A percentile compares a stretch with the other conserved stretches of the same genome.
phyloP scores from a whole-genome alignment of 2,888 invertebrate species.

The Pammene aurita region DNA sequence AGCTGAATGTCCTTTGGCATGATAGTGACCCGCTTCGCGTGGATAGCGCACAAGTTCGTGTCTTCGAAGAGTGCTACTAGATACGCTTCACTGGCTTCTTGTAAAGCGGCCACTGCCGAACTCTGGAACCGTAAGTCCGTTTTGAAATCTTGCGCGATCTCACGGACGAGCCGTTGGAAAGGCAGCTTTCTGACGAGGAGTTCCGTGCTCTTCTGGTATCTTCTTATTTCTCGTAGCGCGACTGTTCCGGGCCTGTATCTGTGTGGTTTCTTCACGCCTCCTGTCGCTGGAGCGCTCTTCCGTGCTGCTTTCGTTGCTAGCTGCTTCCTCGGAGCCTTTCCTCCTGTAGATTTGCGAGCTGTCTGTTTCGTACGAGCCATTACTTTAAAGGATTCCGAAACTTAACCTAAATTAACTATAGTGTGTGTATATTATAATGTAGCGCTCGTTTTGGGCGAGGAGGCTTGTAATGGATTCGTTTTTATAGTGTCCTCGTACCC shows the following conservation, averaged over 20 bases:
- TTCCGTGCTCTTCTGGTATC: constrained; percentile 90
- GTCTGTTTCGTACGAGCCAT: constrained; percentile 91
- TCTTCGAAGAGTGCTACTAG: constrained; percentile 89
- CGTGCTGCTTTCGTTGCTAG: constrained; percentile 88
- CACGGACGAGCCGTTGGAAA: constrained; percentile 88
- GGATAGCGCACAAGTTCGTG: constrained; percentile 90
- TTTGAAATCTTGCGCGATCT: constrained; percentile 90
- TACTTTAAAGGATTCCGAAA: constrained; percentile 39
- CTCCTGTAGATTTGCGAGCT: constrained; percentile 88
- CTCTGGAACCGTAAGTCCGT: constrained; percentile 88
- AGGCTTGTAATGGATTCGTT: background rate
- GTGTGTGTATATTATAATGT: constrained; percentile 17
- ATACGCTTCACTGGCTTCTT: constrained; percentile 85
- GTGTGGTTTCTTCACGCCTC: constrained; percentile 89
- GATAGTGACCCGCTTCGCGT: constrained; percentile 80
- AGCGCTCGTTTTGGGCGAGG: constrained; percentile 22
- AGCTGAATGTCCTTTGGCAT: constrained; percentile 75
- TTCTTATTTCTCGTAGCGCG: constrained; percentile 87
- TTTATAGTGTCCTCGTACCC: constrained; percentile 18
- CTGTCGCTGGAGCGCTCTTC: constrained; percentile 88
- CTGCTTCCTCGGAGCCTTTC: constrained; percentile 89
- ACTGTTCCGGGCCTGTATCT: constrained; percentile 87
- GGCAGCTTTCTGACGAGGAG: constrained; percentile 88
- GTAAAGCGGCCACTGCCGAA: constrained; percentile 87
- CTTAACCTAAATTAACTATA: constrained; percentile 24